Percentiles rank a stretch among this genome's conserved stretches.
Conservation (phyloP, 2,888 invertebrate species). For the Beris morrisii region DNA sequence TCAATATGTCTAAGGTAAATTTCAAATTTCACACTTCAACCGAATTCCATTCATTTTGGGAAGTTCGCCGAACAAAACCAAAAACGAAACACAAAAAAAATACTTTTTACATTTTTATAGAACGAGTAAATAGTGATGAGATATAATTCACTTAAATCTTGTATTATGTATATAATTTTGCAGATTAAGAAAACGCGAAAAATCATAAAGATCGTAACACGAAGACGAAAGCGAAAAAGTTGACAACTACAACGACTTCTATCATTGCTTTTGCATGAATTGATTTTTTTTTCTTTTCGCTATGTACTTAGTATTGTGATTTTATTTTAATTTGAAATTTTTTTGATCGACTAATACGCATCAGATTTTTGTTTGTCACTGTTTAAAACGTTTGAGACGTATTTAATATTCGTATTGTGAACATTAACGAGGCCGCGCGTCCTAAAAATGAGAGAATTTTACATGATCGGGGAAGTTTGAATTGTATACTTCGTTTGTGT, state of each 20-base stretch:
- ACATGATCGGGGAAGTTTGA: too few relatives aligned
- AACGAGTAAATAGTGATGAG: slow-evolving; percentile 15
- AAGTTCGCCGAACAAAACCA: not conserved
- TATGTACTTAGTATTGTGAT: slow-evolving; percentile 9
- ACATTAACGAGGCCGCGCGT: not conserved
- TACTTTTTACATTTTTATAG: slow-evolving; percentile 16
- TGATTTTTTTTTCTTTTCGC: slow-evolving; percentile 22
- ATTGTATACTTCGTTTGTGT: too few relatives aligned
- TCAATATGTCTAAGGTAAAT: slow-evolving; percentile 10
- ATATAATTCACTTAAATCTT: slow-evolving; percentile 25
- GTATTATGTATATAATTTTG: slow-evolving; percentile 34
- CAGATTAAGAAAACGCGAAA: slow-evolving; percentile 39
- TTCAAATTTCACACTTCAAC: not conserved
- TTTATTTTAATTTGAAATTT: slow-evolving; percentile 9
- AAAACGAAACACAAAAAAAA: slow-evolving; percentile 31
- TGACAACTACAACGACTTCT: slow-evolving; percentile 35
- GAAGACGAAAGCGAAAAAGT: slow-evolving; percentile 39
- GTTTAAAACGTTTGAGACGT: not conserved
- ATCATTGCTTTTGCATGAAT: slow-evolving; percentile 33
- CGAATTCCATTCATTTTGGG: not conserved
- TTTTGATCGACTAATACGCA: not conserved
- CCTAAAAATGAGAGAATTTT: not conserved
- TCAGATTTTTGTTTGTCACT: not conserved
- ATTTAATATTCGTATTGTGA: not conserved
- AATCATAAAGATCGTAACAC: slow-evolving; percentile 37